Base-by-base conservation (phyloP, 2,113 vertebrate genomes). In the Erpornis zantholeuca region DNA sequence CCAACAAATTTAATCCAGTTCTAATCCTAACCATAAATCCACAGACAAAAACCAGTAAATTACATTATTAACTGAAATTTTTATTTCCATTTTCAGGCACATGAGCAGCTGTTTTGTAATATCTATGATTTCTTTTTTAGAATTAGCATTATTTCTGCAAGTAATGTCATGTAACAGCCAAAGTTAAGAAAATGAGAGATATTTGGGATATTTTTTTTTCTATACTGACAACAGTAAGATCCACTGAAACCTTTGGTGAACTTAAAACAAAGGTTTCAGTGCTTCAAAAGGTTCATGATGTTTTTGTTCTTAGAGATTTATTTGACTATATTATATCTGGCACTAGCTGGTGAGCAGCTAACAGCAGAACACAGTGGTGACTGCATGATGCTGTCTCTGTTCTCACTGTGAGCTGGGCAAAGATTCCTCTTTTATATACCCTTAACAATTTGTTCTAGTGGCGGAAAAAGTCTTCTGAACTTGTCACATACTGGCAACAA, bases 221-320 rank as follows among this genome's bases (percentile, higher is more conserved):
- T 72, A 23, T 63, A 83, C 21, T 85, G 65, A 89, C 33, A 86
- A 77, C 17, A 50, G 35, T 47, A 94, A 86, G 64, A 44, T 72
- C 28, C 82, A 71, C 44, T 15, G 44, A 88, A 93, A 89, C 40
- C 38, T 85, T 59, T 88, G 49, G 4, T 71, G 80, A 95, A 91
- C 66, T 89, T 93, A 86, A 96, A 96, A 70, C 36, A 75, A 82
- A 95, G 56, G 38, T 49, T 81, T 80, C 44, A 49, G 53, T n/a
- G 42, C 65, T 53, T 90, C 87, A 50, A 56, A 65, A 75, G 16
- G 42, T 57, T 64, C n/a, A 28, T 71, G 24, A 42, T 94, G 82
- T 68, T 92, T 93, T 96, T 84, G 25, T 73, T 85, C 76, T 47
- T 84, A 44, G 16, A 81, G 52, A 56, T 86, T 92, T 85, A 79